Conservation (phyloP, 2,797 vertebrate genomes). For the Typhlichthys eigenmanni region DNA sequence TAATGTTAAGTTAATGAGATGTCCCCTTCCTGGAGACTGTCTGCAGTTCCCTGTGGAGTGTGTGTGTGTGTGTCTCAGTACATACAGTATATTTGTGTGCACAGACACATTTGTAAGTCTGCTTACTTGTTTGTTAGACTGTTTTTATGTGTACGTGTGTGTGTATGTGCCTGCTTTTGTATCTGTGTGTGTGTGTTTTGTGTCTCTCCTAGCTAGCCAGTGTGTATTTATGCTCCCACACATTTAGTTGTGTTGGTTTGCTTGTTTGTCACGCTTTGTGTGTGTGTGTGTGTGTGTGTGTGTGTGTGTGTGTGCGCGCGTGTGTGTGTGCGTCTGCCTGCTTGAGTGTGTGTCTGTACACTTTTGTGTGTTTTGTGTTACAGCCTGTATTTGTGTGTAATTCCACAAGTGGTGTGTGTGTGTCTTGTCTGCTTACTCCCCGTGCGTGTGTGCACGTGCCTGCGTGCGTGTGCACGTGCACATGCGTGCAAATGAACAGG, state of each 20-base stretch:
- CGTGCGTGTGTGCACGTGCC: neutral
- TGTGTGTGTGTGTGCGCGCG: conserved; percentile 4
- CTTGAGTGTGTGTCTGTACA: neutral
- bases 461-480: neutral
- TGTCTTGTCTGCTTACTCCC: neutral
- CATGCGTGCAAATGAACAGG: neutral
- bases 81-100: neutral
- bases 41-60: neutral
- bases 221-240: neutral
- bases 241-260: neutral
- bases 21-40: conserved; percentile 44
- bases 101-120: neutral
- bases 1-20: conserved; percentile 69
- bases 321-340: neutral
- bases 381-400: neutral
- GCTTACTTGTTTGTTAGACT: neutral
- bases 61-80: neutral
- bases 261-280: neutral
- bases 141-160: neutral
- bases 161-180: conserved; percentile 3
- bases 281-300: conserved; percentile 3
- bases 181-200: neutral
- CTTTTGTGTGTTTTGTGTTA: neutral
- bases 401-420: neutral
- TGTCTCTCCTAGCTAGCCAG: neutral